Conservation (phyloP, 2,113 vertebrate species). For the Mesoclemmys tuberculata region DNA sequence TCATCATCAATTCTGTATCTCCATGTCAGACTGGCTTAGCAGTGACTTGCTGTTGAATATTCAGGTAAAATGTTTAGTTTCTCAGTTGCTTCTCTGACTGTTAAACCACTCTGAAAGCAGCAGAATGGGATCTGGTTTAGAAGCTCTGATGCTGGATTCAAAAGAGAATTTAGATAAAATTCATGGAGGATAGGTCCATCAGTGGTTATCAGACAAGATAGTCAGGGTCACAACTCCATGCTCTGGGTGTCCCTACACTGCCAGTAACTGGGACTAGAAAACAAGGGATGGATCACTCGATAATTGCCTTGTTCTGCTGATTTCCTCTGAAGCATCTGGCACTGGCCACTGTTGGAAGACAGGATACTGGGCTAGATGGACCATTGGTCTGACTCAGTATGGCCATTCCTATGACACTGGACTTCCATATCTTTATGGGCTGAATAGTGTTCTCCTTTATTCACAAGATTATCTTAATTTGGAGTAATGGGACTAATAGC, state of each 20-base stretch:
- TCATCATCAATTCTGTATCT: neutral
- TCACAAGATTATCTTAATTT: neutral
- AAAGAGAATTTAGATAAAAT: neutral
- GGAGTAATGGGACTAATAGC: neutral
- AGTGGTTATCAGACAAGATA: neutral
- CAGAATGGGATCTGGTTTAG: neutral
- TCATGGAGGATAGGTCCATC: neutral
- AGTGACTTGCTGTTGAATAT: neutral
- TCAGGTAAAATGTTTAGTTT: neutral
- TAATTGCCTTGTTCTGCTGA: neutral
- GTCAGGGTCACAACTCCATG: neutral
- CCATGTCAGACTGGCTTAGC: neutral
- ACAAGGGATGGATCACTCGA: neutral
- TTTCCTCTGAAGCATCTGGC: neutral
- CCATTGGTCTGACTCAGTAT: neutral
- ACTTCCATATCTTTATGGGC: neutral
- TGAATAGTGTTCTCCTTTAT: neutral
- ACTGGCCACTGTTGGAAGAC: neutral
- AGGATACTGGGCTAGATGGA: neutral
- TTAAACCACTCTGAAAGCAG: neutral
- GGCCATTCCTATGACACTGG: neutral
- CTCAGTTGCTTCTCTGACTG: neutral
- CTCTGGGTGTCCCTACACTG: neutral
- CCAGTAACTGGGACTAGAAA: neutral
- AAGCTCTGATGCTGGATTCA: neutral